These are phyloP conservation scores for Vanessa atalanta DNA, from an alignment of 1,140 invertebrate species.

Conservation along the genomic window DNA sequence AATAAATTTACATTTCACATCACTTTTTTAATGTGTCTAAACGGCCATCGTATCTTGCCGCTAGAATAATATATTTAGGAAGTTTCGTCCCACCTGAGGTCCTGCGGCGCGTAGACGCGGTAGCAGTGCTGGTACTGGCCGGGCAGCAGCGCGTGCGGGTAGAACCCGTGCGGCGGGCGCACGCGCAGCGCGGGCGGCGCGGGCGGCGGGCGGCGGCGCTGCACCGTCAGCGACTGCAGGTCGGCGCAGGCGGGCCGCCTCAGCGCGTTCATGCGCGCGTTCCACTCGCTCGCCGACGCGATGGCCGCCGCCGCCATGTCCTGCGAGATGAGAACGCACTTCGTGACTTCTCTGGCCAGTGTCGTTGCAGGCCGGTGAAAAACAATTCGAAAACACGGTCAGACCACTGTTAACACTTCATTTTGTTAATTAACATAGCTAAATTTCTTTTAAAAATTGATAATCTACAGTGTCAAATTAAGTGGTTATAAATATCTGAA, in stretches of 20 bases:
- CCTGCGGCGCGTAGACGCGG: conserved; percentile 82
- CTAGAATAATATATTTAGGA: no score
- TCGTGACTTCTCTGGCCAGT: no score
- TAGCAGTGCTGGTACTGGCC: conserved; percentile 96
- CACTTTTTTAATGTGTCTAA: no score
- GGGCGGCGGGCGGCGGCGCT: conserved; percentile 82
- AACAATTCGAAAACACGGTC: no score
- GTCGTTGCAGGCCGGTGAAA: no score
- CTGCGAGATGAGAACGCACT: conserved; percentile 52
- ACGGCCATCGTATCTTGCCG: no score
- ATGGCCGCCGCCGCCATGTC: conserved; percentile 93
- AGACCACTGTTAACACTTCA: no score
- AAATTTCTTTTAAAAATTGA: no score
- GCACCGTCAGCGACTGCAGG: conserved; percentile 88
- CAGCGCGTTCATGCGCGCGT: conserved; percentile 90
- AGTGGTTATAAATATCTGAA: no score
- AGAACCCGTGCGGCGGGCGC: conserved; percentile 87
- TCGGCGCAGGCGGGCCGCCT: conserved; percentile 83
- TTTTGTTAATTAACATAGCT: no score
- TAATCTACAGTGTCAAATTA: no score
- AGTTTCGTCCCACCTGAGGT: conserved; percentile 81
- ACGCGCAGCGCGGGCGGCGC: conserved; percentile 61
- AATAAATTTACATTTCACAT: no score
- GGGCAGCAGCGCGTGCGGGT: conserved; percentile 94
- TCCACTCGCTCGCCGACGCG: conserved; percentile 93